Conservation (phyloP, 2,797 vertebrate species). For the Anomalospiza imberbis region DNA sequence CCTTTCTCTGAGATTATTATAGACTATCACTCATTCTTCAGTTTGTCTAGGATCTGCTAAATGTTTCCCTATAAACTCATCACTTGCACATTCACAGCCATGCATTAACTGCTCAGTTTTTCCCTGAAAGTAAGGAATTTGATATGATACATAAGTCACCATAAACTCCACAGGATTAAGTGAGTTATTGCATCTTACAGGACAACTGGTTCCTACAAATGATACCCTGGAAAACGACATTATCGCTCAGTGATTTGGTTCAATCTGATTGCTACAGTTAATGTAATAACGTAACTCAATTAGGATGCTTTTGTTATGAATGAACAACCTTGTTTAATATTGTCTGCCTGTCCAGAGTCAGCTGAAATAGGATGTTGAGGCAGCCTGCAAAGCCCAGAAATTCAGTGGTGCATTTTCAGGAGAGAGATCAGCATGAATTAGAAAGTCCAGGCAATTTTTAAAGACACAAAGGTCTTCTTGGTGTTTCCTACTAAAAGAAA, state of each 20-base stretch:
- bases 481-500: not conserved
- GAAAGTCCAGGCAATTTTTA: not conserved
- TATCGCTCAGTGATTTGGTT: slow-evolving; percentile 58
- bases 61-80: not conserved
- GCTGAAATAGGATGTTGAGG: not conserved
- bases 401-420: not conserved
- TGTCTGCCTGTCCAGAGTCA: slow-evolving; percentile 42
- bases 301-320: slow-evolving; percentile 64
- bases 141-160: slow-evolving; percentile 50
- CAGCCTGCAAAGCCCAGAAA: not conserved
- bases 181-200: slow-evolving; percentile 47
- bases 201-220: slow-evolving; percentile 60
- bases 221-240: slow-evolving; percentile 60
- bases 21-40: not conserved
- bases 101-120: not conserved
- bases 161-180: slow-evolving; percentile 59
- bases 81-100: slow-evolving; percentile 10
- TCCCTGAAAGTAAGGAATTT: slow-evolving; percentile 30
- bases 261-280: slow-evolving; percentile 68
- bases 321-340: slow-evolving; percentile 58
- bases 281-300: slow-evolving; percentile 67
- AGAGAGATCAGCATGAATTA: not conserved
- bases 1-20: not conserved
- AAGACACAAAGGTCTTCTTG: not conserved
- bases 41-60: not conserved